Percentiles rank a stretch among this genome's conserved stretches.
phyloP scores from a whole-genome alignment of 2,113 vertebrate genomes.

The Halichoeres trimaculatus region DNA sequence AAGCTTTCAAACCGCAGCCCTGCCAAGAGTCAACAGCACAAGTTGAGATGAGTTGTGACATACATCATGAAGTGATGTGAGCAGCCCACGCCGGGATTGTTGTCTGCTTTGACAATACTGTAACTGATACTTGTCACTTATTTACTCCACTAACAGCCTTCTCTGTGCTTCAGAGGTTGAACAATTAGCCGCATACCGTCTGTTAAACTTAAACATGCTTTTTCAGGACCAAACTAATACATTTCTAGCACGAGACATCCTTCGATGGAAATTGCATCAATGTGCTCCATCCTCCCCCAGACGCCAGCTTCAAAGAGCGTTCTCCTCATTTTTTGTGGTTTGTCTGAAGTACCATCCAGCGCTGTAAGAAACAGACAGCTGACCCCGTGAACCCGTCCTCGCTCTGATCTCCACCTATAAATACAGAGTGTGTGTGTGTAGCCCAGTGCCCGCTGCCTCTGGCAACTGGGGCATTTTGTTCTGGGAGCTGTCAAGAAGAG shows the following conservation, averaged over 20 bases:
- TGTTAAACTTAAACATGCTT: not conserved
- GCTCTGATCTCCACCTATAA: conserved; percentile 61
- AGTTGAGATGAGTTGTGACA: not conserved
- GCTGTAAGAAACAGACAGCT: conserved; percentile 41
- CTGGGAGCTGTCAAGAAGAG: conserved; percentile 62
- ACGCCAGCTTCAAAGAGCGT: conserved; percentile 2
- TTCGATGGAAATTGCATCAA: conserved; percentile 4
- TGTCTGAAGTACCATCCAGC: conserved; percentile 38
- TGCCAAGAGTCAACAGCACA: not conserved
- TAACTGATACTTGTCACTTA: not conserved
- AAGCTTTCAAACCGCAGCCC: not conserved
- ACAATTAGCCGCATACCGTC: not conserved
- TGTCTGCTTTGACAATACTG: not conserved
- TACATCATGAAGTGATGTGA: not conserved
- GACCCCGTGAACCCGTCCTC: conserved; percentile 55
- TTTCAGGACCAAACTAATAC: not conserved
- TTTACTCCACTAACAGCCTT: not conserved
- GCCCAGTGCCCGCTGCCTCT: conserved; percentile 45
- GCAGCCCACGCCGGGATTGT: not conserved
- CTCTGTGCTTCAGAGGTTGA: not conserved
- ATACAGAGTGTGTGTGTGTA: conserved; percentile 60
- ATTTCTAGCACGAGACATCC: not conserved
- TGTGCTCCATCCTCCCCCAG: not conserved
- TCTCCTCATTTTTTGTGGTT: conserved; percentile 25
- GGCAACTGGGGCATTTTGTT: conserved; percentile 51